Evolutionary conservation across 92 coral and sea anemone species (phyloP).

Genomic region (Porites evermanni): DNA sequence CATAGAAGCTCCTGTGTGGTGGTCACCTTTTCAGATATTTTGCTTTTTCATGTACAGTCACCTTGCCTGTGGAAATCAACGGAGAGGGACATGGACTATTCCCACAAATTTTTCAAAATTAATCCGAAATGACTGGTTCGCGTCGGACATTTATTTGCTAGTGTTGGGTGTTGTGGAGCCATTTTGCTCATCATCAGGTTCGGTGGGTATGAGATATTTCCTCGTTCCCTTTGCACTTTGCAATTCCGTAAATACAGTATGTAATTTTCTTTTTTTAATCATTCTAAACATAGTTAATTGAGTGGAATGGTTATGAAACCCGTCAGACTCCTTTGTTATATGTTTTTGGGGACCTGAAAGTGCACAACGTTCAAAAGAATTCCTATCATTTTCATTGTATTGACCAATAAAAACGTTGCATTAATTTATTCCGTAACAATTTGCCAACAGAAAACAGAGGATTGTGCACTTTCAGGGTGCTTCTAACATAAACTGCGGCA

Average conservation of each 20-base stretch:
- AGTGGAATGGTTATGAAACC: too few species aligned
- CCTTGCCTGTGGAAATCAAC: not conserved
- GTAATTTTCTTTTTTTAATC: slow-evolving; percentile 36
- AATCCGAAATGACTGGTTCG: slow-evolving; percentile 49
- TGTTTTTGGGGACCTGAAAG: too few species aligned
- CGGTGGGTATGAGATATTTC: too few species aligned
- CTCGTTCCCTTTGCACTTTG: not conserved
- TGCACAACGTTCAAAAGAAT: too few species aligned
- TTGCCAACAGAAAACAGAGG: too few species aligned
- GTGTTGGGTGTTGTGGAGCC: slow-evolving; percentile 22
- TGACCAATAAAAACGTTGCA: too few species aligned
- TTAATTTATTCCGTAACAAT: too few species aligned
- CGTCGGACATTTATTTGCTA: slow-evolving; percentile 29
- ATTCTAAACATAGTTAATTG: not conserved
- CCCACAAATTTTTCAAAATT: slow-evolving; percentile 31
- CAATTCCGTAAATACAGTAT: slow-evolving; percentile 17
- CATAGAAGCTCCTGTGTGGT: not conserved
- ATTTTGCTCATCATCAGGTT: not conserved
- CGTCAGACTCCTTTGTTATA: too few species aligned
- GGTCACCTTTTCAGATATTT: slow-evolving; percentile 17
- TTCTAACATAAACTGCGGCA: too few species aligned
- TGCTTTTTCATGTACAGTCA: slow-evolving; percentile 14
- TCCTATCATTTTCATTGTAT: too few species aligned
- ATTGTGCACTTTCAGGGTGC: too few species aligned
- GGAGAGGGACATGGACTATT: not conserved